Base-by-base conservation (phyloP, 1,140 invertebrate species). In the Drosophila prosaltans region DNA sequence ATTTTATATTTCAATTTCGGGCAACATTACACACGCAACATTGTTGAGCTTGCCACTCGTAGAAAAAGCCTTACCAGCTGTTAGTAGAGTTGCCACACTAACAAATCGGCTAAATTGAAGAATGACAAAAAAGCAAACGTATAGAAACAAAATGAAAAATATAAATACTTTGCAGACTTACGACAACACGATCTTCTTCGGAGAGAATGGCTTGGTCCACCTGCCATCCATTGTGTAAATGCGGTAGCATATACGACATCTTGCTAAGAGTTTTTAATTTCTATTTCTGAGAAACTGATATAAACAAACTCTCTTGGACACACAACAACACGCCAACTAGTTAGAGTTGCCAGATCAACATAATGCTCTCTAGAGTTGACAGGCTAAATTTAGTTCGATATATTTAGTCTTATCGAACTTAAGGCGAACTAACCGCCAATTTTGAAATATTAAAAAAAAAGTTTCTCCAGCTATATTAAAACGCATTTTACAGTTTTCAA, bases 141-240 rank as follows among this genome's bases (percentile, higher is more conserved):
- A 51, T 26, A 51, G 21, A 51, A 10, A 51, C 7, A 21, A 48
- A 48, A 48, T 2, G 9, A 1, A 26, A 51, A 26, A 26, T 51
- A 9, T 0, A 10, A 61, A 65, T 51, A 51, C 43, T 45, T n/a
- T 45, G 59, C 24, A 26, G 3, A 92, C 92, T 92, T 93, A 97
- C 97, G 63, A 99, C 98, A 64, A 99, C 98, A 79, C 98, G 93
- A 92, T 99, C 99, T 93, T 99, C 99, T 93, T 99, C 99, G 0
- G 98, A 98, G 21, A 99, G 93, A 93, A 99, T 99, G 7, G 99
- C 98, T 93, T 99, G 98, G 92, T 99, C 98, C 0, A 99, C 98
- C 94, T 99, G 98, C 98, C 98, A 99, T 3, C 99, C 99, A 94
- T 99, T 99, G 93, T 98, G 97, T 80, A 99, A 95, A 97, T 99